phyloP scores from a whole-genome alignment of 2,888 invertebrate genomes.

The Eupithecia pulchellata region DNA sequence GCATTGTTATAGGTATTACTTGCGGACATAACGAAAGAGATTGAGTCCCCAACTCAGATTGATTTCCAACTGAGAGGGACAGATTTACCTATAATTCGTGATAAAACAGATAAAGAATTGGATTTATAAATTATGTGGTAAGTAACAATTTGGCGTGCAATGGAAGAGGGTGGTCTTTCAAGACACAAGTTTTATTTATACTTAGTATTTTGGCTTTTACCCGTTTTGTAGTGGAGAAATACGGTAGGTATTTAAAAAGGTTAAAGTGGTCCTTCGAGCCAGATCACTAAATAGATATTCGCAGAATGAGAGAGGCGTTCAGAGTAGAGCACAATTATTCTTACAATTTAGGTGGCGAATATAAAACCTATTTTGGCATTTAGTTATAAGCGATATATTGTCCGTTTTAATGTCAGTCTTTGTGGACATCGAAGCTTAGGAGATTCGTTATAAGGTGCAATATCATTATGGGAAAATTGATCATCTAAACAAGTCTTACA shows the following conservation, averaged over 20 bases:
- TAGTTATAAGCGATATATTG: constrained; percentile 27
- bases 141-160: constrained; percentile 16
- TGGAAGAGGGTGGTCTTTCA: constrained; percentile 18
- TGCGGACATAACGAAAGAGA: no score
- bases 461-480: neutral
- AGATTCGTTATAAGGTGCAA: constrained; percentile 16
- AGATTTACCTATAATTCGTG: neutral
- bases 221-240: neutral
- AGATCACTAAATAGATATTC: neutral
- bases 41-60: no score
- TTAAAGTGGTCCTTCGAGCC: constrained; percentile 21
- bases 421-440: constrained; percentile 36
- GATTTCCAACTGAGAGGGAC: no score
- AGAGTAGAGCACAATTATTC: neutral
- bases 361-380: constrained; percentile 22
- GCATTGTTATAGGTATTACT: neutral
- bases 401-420: constrained; percentile 40
- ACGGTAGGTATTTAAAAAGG: neutral
- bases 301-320: neutral
- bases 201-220: constrained; percentile 16
- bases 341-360: neutral
- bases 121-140: neutral
- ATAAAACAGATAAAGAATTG: neutral
- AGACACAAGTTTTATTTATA: constrained; percentile 2
- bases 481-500: neutral